Evolutionary conservation across 2,113 vertebrate species (phyloP), one percentile per base, ranked within the genome.

Genomic region (Pteruthius melanotis): DNA sequence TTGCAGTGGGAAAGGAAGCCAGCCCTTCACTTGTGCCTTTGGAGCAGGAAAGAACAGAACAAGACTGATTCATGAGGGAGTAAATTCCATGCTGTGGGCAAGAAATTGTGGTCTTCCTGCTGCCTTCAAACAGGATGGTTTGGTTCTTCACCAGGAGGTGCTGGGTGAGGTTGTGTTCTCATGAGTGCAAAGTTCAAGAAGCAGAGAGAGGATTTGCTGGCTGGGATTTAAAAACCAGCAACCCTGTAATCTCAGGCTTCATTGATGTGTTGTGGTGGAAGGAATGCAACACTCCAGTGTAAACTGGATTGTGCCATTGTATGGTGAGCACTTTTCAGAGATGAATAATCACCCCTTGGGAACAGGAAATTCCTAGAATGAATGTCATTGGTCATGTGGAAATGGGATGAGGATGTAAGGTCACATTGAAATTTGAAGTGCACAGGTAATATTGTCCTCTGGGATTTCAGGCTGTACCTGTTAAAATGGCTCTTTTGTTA

Each of bases 51-150:
- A 33, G 56, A 83, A 11, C 26, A 86, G 71, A 70, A n/a, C 0
- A 2, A 57, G 30, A 50, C 21, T 33, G 22, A 42, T 39, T 64
- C 19, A 57, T 0, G 0, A 76, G 74, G 47, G 28, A 35, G 6
- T 33, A 35, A 74, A 76, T 77, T 80, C 33, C 37, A 3, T 18
- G 10, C 44, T 26, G 28, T 39, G 24, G 28, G 2, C 26, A 63
- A 49, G 39, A 72, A 82, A 20, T 77, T 30, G 6, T 6, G 21
- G 47, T 40, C 57, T 60, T 71, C 37, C 33, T 66, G 5, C 37
- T 35, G 0, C 18, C 44, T 37, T 79, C 61, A 49, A 15, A 83
- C 20, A 37, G 64, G 44, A 5, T 11, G 37, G 50, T 57, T 50
- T 72, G 15, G 26, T 39, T 65, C 64, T 71, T 66, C 18, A 24